phyloP scores from a whole-genome alignment of 2,888 invertebrate genomes.

The Dicyrtoma fusca region DNA sequence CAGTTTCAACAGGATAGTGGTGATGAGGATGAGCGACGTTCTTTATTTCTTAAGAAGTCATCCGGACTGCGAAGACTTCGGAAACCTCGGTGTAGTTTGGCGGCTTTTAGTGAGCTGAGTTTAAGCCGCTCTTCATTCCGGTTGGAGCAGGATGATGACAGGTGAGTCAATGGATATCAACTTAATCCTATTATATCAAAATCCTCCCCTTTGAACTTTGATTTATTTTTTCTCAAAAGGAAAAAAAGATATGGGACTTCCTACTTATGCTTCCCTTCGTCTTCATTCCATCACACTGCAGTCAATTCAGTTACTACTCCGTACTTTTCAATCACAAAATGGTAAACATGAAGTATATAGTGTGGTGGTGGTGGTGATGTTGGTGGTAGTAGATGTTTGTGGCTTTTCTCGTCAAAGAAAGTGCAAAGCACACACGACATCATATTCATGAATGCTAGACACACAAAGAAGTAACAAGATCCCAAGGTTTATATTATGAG shows the following conservation, averaged over 20 bases:
- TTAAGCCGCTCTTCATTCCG: conserved; percentile 54
- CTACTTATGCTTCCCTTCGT: neutral
- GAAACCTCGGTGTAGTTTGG: conserved; percentile 52
- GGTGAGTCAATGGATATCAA: conserved; percentile 39
- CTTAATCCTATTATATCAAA: conserved; percentile 10
- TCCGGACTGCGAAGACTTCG: conserved; percentile 47
- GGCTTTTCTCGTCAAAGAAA: no score
- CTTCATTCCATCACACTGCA: neutral
- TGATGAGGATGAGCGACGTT: conserved; percentile 51
- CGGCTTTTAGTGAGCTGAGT: conserved; percentile 55
- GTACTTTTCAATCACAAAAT: neutral
- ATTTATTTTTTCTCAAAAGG: neutral
- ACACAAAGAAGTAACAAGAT: no score
- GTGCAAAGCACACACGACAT: no score
- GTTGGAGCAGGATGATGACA: conserved; percentile 55
- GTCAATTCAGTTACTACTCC: neutral
- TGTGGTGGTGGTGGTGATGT: no score
- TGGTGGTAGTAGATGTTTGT: no score
- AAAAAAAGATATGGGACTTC: neutral
- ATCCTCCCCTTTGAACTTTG: neutral
- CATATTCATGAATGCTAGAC: no score
- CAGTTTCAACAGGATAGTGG: conserved; percentile 39
- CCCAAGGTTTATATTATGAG: no score
- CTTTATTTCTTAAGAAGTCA: conserved; percentile 45
- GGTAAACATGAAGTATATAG: no score